Base-by-base conservation (phyloP, 2,888 invertebrate species). In the Perizoma flavofasciatum region DNA sequence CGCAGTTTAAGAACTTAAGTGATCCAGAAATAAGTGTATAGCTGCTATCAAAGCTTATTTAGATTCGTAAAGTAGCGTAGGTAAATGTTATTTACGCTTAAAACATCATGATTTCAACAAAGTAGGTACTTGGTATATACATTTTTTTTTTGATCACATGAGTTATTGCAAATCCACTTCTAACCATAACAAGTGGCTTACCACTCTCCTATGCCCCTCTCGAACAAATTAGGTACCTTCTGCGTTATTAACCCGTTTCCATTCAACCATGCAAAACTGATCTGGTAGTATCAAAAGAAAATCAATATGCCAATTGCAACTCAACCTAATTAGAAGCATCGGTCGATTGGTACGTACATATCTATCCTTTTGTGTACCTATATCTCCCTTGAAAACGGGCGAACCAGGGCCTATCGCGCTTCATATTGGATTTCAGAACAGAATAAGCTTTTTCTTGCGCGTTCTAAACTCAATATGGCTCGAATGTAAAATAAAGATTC, bases 201-300 rank as follows among this genome's bases (percentile, higher is more conserved):
- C 22, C 22, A 22, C 22, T 22, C 1, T 2, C 22, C 22, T 37
- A 37, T 37, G 7, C 37, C 37, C 7, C 5, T 44, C 37, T 52
- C 34, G 4, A 52, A 45, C 45, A 37, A 55, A 58, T 58, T 52
- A 57, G 37, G 43, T 52, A 32, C 57, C 32, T 41, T 5, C 37
- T 37, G 7, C 7, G 37, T 41, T 41, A 50, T 22, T 10, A 40
- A 34, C 7, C 40, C 6, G 32, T 22, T 51, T 55, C 33, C 51
- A 44, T 60, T 55, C 47, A 60, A 47, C 11, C 50, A 35, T 51
- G 47, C 43, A 51, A 48, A 55, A 50, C 41, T 37, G n/a, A 9
- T 32, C 8, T 41, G 8, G 40, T 10, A 39, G 39, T 37, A 59
- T 55, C 54, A 51, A 60, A 60, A 35, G 51, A 55, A 54, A 49